Conservation (phyloP, 2,113 vertebrate species). For the Lipophrys pholis region DNA sequence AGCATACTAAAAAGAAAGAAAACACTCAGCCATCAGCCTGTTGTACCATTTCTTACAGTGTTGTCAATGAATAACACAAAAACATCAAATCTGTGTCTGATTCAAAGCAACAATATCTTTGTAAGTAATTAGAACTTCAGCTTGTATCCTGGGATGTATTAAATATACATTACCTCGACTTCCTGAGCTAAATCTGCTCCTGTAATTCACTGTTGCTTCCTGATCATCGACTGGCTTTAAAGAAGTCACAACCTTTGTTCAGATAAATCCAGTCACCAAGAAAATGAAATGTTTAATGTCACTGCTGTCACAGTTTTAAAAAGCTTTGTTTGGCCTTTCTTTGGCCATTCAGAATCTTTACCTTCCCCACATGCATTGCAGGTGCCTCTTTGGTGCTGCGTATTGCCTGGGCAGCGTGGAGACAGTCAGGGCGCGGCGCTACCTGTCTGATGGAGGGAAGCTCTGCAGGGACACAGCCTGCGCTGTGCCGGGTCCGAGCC, state of each 20-base stretch:
- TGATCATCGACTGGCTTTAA: slow-evolving; percentile 38
- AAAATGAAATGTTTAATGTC: not conserved
- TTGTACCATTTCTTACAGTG: no score
- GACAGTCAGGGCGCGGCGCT: slow-evolving; percentile 64
- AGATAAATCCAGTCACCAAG: not conserved
- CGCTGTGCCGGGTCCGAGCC: slow-evolving; percentile 70
- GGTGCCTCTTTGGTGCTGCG: slow-evolving; percentile 28
- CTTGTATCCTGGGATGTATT: no score
- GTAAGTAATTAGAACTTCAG: no score
- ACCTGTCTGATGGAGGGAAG: slow-evolving; percentile 66
- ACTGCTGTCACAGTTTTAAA: not conserved
- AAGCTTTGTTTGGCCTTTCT: slow-evolving; percentile 15
- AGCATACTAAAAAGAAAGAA: slow-evolving; percentile 3
- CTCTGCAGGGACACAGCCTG: slow-evolving; percentile 79
- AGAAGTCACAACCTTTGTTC: not conserved
- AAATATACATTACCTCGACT: no score
- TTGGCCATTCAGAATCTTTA: slow-evolving; percentile 22
- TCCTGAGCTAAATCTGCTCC: no score
- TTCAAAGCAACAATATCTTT: no score
- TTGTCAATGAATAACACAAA: no score
- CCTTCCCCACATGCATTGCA: not conserved
- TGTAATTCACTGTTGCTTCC: slow-evolving; percentile 27
- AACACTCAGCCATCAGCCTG: no score
- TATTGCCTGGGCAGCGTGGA: slow-evolving; percentile 22
- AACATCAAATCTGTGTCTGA: no score